Percentiles rank a stretch among this genome's conserved stretches.
Conservation (phyloP, 2,113 vertebrate genomes). For the Aegithalos caudatus region DNA sequence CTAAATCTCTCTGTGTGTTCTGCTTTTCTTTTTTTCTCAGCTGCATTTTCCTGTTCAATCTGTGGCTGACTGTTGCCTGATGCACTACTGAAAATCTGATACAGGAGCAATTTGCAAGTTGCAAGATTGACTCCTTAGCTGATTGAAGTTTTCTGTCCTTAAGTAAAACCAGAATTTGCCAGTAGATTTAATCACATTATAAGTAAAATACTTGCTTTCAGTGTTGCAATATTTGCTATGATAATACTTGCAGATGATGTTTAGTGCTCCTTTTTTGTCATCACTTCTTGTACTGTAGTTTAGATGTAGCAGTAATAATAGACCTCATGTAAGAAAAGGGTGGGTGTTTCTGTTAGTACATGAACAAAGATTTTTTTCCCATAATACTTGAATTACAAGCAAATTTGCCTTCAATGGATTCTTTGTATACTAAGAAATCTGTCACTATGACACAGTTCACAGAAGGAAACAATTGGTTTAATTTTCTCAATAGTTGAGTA, state of each 20-base stretch:
- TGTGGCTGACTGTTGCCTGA: neutral
- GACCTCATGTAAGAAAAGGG: neutral
- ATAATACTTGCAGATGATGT: neutral
- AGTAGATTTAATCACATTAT: neutral
- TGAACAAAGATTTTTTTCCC: neutral
- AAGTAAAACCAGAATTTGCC: neutral
- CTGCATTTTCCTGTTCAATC: neutral
- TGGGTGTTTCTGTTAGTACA: neutral
- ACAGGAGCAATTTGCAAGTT: neutral
- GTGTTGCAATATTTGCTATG: neutral
- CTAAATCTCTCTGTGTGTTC: neutral
- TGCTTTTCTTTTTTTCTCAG: neutral
- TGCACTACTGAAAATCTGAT: neutral
- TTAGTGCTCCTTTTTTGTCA: neutral
- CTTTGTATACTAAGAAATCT: neutral
- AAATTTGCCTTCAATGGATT: slow-evolving; percentile 13
- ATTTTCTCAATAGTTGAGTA: neutral
- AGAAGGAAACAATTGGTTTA: neutral
- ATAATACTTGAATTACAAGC: neutral
- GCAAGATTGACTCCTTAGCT: neutral
- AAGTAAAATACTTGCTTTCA: neutral
- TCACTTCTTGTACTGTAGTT: neutral
- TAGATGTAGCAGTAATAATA: neutral
- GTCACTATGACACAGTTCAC: neutral
- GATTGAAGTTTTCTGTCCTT: neutral